Conservation (phyloP, 2,113 vertebrate species). For the Corynorhinus townsendii region DNA sequence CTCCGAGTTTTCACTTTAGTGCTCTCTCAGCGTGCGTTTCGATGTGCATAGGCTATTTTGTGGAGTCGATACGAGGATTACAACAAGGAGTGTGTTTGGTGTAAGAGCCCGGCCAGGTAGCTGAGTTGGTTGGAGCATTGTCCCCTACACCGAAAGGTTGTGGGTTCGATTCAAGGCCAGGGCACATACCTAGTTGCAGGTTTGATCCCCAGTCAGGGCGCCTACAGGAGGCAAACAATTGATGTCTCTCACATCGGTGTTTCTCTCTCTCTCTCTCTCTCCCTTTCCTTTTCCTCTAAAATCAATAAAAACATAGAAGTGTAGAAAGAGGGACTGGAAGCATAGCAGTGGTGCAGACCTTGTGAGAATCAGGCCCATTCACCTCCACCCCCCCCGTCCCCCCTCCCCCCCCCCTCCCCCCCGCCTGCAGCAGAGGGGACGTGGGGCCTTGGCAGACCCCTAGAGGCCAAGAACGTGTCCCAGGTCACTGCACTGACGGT, state of each 20-base stretch:
- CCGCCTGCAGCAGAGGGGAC: background rate
- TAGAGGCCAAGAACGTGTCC: background rate
- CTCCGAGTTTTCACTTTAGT: background rate
- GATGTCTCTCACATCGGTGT: too few relatives aligned
- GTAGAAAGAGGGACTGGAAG: background rate
- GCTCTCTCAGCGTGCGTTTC: background rate
- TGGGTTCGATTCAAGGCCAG: too few relatives aligned
- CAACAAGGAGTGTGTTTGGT: background rate
- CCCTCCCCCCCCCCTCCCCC: background rate
- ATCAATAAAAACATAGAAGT: background rate
- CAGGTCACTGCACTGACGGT: background rate
- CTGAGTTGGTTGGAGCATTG: too few relatives aligned
- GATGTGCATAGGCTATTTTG: background rate
- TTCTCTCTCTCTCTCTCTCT: too few relatives aligned
- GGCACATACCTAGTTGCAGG: too few relatives aligned
- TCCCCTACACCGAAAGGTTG: too few relatives aligned
- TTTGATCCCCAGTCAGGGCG: too few relatives aligned
- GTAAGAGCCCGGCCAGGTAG: background rate
- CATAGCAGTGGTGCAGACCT: background rate
- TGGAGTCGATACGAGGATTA: background rate
- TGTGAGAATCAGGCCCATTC: slow-evolving; percentile 19
- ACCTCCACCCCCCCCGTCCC: background rate
- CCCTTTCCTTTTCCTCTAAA: too few relatives aligned
- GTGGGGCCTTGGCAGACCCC: slow-evolving; percentile 11
- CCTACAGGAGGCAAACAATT: too few relatives aligned